A percentile compares a stretch with the other conserved stretches of the same genome.
Evolutionary conservation across 2,113 vertebrate genomes (phyloP).

Genomic region (Pionites leucogaster): DNA sequence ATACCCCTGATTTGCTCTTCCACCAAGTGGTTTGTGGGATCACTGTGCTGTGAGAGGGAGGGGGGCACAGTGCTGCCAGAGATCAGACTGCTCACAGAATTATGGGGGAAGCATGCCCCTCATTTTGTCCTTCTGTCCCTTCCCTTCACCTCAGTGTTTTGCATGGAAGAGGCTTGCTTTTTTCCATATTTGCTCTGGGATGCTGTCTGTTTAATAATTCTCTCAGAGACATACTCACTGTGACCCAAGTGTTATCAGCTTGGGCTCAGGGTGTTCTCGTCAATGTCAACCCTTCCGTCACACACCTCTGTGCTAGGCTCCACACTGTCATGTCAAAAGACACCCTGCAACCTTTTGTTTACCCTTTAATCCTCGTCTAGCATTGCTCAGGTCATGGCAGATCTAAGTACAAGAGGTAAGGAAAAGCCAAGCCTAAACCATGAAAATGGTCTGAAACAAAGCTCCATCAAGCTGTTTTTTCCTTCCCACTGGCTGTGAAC

Average conservation of each 20-base stretch:
- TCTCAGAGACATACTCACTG: neutral
- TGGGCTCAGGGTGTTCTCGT: neutral
- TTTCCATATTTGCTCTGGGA: neutral
- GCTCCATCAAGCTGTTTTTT: neutral
- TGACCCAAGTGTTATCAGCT: neutral
- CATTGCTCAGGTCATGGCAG: neutral
- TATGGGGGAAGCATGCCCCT: neutral
- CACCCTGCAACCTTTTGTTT: neutral
- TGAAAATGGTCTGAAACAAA: neutral
- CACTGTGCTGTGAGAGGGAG: neutral
- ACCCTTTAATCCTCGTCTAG: neutral
- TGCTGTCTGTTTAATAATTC: neutral
- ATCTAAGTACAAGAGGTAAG: neutral
- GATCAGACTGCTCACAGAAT: neutral
- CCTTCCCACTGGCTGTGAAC: neutral
- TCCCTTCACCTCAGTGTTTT: neutral
- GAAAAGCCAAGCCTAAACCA: neutral
- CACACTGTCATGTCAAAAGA: neutral
- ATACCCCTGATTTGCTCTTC: neutral
- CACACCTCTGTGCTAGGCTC: neutral
- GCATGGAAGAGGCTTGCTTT: neutral
- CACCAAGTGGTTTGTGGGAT: neutral
- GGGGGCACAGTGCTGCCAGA: neutral
- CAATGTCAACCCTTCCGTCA: neutral
- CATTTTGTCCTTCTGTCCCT: neutral